Evolutionary conservation across 2,113 vertebrate genomes (phyloP), one percentile per base, ranked within the genome.

Genomic region (Furnarius figulus): DNA sequence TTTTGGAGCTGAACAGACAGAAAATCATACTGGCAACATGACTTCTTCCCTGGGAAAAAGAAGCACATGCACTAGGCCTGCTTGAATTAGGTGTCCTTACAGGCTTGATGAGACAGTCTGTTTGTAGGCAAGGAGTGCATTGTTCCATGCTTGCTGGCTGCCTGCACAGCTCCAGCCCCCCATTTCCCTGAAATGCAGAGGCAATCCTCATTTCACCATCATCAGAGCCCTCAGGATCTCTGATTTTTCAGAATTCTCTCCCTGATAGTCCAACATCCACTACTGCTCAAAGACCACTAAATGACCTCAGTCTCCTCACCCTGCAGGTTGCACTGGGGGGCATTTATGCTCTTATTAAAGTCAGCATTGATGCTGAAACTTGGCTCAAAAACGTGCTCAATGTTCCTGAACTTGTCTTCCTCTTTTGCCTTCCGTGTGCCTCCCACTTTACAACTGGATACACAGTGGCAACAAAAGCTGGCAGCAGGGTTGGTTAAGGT

Each of bases 281-380:
- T 83, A 24, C 47, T 89, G 74, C 46, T 50, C 56, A 58, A 11
- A 55, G 71, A 77, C 25, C 28, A 93, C 78, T 80, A 91, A 97
- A 90, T 78, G 78, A 92, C 49, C 74, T 72, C 62, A 89, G n/a
- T 47, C 10, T 7, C 40, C 19, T 84, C 77, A 94, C 14, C 44
- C 63, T 42, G 19, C 1, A 2, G 58, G 28, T 74, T 85, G 65
- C 5, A 0, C 6, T 40, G 30, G 63, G 19, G 6, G 4, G 21
- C 66, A 24, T 90, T 78, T 88, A 52, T 42, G 31, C 52, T 92
- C 76, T 62, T 88, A 89, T 68, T 85, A 89, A 96, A 84, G 49
- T 49, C 80, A 75, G 47, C 59, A 56, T 72, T 8, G 37, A 0
- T 31, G 13, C 31, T 65, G n/a, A 87, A 89, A 72, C 4, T 59